These are phyloP conservation scores for Imbricaverruca yamaguchii DNA, from an alignment of 2,888 invertebrate species.

Conservation along the genomic window DNA sequence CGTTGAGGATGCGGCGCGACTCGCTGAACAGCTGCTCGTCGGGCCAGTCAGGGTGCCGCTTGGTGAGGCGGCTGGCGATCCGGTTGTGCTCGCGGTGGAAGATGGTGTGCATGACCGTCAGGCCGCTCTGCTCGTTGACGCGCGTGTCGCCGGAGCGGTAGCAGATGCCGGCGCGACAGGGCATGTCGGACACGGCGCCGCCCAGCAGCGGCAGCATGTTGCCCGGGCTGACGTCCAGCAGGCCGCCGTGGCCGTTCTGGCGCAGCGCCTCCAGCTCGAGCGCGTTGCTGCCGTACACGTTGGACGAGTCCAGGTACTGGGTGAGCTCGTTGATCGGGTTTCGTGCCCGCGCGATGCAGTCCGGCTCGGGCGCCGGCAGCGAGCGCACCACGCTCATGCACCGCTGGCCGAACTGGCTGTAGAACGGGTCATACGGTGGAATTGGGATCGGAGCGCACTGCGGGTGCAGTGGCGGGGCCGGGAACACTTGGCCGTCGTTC, in stretches of 20 bases:
- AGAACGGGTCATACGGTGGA: conserved; percentile 31
- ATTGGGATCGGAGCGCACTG: conserved; percentile 31
- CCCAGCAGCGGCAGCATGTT: conserved; percentile 27
- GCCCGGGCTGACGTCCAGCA: conserved; percentile 23
- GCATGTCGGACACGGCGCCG: background rate
- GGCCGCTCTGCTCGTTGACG: conserved; percentile 53
- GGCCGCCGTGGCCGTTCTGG: conserved; percentile 54
- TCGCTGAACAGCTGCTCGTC: conserved; percentile 49
- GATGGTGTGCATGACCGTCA: conserved; percentile 63
- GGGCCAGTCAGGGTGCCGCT: conserved; percentile 45
- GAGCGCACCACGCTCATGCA: conserved; percentile 69
- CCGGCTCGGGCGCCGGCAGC: conserved; percentile 56
- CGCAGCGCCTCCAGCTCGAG: conserved; percentile 58
- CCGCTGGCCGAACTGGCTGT: conserved; percentile 37
- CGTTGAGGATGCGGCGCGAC: conserved; percentile 46
- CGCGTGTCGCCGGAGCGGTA: conserved; percentile 43
- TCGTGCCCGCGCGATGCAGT: conserved; percentile 54
- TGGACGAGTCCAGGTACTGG: conserved; percentile 65
- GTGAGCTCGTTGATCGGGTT: conserved; percentile 63
- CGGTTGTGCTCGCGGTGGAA: conserved; percentile 50
- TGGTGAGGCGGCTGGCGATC: conserved; percentile 41
- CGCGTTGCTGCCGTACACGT: conserved; percentile 68
- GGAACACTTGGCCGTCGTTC: conserved; percentile 8
- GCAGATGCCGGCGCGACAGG: background rate
- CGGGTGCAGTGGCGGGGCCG: conserved; percentile 23